phyloP scores from a whole-genome alignment of 2,113 vertebrate species.

The Capricornis sumatraensis region DNA sequence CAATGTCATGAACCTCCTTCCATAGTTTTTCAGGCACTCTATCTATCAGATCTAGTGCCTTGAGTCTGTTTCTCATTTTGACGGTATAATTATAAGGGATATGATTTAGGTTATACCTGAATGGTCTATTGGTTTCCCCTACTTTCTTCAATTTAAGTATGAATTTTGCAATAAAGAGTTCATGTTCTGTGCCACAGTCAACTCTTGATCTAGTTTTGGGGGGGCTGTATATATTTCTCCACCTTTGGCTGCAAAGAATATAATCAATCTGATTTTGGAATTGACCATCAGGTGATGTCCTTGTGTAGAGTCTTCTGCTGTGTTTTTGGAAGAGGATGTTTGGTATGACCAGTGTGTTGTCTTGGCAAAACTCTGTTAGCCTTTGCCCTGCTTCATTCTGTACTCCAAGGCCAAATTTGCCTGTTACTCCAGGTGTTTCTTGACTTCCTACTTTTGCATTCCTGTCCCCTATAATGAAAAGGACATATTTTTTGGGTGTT shows the following conservation, averaged over 20 bases:
- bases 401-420: not conserved
- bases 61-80: not conserved
- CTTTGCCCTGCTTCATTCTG: not conserved
- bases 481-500: not conserved
- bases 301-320: not conserved
- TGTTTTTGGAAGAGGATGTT: not conserved
- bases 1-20: fast-evolving
- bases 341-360: not conserved
- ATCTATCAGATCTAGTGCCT: not conserved
- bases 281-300: not conserved
- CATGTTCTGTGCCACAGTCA: not conserved
- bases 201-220: not conserved
- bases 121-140: not conserved
- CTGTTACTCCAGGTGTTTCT: not conserved
- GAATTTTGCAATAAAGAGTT: not conserved
- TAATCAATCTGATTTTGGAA: not conserved
- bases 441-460: not conserved
- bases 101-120: not conserved
- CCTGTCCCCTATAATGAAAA: not conserved
- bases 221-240: not conserved
- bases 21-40: not conserved
- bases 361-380: not conserved
- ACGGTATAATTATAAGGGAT: not conserved
- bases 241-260: not conserved
- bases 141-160: not conserved